phyloP scores from a whole-genome alignment of 1,140 invertebrate genomes.

The Papilio xuthus region DNA sequence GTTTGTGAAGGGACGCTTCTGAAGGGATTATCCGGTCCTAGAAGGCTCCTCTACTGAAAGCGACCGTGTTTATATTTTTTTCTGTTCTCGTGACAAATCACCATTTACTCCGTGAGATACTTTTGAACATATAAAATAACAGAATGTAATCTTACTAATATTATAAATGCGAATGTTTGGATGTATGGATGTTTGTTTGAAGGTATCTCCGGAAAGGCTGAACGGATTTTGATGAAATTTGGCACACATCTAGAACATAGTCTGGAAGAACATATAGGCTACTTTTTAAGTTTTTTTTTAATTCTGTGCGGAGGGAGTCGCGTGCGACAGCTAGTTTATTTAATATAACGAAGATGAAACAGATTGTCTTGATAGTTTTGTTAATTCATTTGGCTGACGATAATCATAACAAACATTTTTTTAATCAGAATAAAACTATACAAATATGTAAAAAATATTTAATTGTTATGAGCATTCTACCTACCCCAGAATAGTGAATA shows the following conservation, averaged over 20 bases:
- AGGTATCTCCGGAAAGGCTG: too few relatives aligned
- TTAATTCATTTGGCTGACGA: background rate
- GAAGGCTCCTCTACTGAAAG: background rate
- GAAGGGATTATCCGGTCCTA: slow-evolving; percentile 18
- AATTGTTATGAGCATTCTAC: background rate
- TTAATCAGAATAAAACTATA: background rate
- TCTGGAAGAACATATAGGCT: too few relatives aligned
- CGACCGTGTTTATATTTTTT: slow-evolving; percentile 3
- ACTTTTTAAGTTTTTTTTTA: too few relatives aligned
- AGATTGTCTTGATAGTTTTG: background rate
- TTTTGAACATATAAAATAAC: slow-evolving; percentile 2
- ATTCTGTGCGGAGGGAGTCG: too few relatives aligned
- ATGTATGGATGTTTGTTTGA: too few relatives aligned
- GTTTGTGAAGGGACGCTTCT: slow-evolving; percentile 19
- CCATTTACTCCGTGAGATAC: background rate
- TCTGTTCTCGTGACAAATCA: slow-evolving; percentile 2
- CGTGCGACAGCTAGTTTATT: too few relatives aligned
- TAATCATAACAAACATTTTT: background rate
- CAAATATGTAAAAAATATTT: background rate
- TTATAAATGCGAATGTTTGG: too few relatives aligned
- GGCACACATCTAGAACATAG: too few relatives aligned
- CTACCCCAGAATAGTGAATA: background rate
- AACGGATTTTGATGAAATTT: too few relatives aligned
- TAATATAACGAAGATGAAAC: background rate
- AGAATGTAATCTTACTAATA: too few relatives aligned